Base-by-base conservation (phyloP, 2,113 vertebrate species). In the Gasterosteus aculeatus region DNA sequence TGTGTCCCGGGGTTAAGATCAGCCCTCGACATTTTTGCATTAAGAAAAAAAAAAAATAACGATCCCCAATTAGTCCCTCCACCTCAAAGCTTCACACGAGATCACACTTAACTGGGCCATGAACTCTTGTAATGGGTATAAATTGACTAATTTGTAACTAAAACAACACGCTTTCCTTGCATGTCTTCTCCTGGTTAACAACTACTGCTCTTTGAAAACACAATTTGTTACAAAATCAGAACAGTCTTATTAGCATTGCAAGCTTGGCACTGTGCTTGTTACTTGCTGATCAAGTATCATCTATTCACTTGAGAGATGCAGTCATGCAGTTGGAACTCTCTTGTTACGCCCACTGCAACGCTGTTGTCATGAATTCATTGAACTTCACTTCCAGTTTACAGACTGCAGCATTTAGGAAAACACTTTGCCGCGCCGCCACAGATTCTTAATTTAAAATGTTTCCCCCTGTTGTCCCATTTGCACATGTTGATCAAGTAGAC, bases 41-140 rank as follows among this genome's bases (percentile, higher is more conserved):
- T 82, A 81, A 85, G 60, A 87, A 82, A 83, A 88, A 89, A 88
- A 89, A 88, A 86, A 86, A 82, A 83, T 82, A 83, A 88, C 53
- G 70, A 91, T 85, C 69, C 68, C 66, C 82, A 90, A 89, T 91
- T 90, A 88, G 74, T 90, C 81, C 84, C 69, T 86, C 64, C 79
- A 84, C 76, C 80, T 86, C 82, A 78, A 78, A 86, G 78, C 29
- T 1, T 12, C 56, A 60, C 68, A 75, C 22, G 49, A 87, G 69
- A 88, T 87, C 72, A 66, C 58, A 75, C 79, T 76, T 74, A 87
- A 90, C 64, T 80, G 54, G 80, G 85, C 88, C 87, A 75, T 73
- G 82, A 87, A 82, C 86, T 83, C 5, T 4, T 74, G 76, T 88
- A 85, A 87, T 87, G 54, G 26, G 57, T 66, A 67, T 73, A 74